Evolutionary conservation across 2,797 vertebrate genomes (phyloP).

Genomic region (Pelodytes ibericus): DNA sequence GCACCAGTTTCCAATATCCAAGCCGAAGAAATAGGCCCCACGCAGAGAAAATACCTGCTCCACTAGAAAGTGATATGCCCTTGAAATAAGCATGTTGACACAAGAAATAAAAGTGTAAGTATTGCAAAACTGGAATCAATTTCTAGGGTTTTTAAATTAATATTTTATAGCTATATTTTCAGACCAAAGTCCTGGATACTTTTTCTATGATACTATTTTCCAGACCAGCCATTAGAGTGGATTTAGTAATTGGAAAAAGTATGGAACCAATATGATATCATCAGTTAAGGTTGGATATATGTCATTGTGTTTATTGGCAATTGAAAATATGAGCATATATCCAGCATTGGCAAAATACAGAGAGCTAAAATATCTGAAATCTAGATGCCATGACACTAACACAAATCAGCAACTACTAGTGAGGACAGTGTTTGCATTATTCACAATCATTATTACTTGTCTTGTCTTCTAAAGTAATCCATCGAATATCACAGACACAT

Average conservation of each 20-base stretch:
- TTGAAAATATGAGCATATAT: constrained; percentile 30
- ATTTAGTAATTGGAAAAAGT: constrained; percentile 48
- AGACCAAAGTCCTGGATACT: constrained; percentile 7
- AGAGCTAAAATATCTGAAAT: constrained; percentile 22
- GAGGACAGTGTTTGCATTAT: constrained; percentile 20
- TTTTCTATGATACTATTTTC: constrained; percentile 32
- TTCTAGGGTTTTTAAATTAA: constrained; percentile 49
- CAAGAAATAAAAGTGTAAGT: constrained; percentile 54
- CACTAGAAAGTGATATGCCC: constrained; percentile 51
- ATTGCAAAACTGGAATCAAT: constrained; percentile 56
- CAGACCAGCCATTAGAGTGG: constrained; percentile 23
- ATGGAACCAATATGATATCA: constrained; percentile 31
- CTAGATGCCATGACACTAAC: constrained; percentile 23
- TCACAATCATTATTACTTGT: constrained; percentile 2
- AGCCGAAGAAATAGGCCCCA: constrained; percentile 48
- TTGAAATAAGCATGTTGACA: constrained; percentile 56
- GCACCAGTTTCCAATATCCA: constrained; percentile 48
- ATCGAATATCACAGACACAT: constrained; percentile 3
- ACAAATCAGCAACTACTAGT: constrained; percentile 23
- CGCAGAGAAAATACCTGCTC: constrained; percentile 55
- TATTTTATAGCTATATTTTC: constrained; percentile 31
- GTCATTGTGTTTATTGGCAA: constrained; percentile 33
- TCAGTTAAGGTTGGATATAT: constrained; percentile 30
- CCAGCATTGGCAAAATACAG: constrained; percentile 14
- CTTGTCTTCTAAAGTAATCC: neutral